Evolutionary conservation across 2,888 invertebrate genomes (phyloP), one percentile per base, ranked within the genome.

Genomic region (Tetheella fluctuosa): DNA sequence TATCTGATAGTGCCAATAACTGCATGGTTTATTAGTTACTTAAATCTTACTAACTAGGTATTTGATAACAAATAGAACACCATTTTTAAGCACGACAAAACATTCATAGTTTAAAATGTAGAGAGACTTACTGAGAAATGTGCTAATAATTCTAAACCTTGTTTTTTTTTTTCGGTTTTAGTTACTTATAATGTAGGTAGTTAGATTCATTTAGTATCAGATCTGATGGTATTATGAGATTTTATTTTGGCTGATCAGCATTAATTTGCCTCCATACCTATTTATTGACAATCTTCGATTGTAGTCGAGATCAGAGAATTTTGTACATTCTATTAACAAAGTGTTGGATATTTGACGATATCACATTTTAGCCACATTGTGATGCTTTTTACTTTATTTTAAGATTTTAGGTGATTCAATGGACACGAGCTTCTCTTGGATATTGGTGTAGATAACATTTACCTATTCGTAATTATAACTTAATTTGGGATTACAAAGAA

Each of bases 1-100:
- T n/a, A n/a, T n/a, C n/a, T n/a, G n/a, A 77, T 92, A 93, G 93
- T 93, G 93, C 93, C 93, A 93, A 93, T 93, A 93, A 93, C 93
- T 93, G 93, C 87, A 88, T 84, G 52, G 62, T 87, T 80, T 81
- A 85, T 88, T 88, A 87, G 82, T 91, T 91, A 87, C 87, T 90
- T 91, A 88, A 85, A 86, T 82, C 93, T 93, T 93, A 94, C 83
- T 83, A 89, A 77, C 93, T 93, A 93, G 86, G 86, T 93, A 93
- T 92, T 93, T 93, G 86, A 91, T 93, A 94, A 94, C 93, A 93
- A 93, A 93, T 92, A 93, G 93, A 93, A 93, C 93, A 93, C 93
- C 93, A 91, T 91, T 90, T 42, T 92, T 92, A 94, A 94, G 93
- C 93, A 94, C 93, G 93, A 93, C 91, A 93, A 93, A 94, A 94